A percentile compares a stretch with the other conserved stretches of the same genome.
These are phyloP conservation scores for Microtus oregoni DNA, from an alignment of 2,113 vertebrate species.

Conservation along the genomic window DNA sequence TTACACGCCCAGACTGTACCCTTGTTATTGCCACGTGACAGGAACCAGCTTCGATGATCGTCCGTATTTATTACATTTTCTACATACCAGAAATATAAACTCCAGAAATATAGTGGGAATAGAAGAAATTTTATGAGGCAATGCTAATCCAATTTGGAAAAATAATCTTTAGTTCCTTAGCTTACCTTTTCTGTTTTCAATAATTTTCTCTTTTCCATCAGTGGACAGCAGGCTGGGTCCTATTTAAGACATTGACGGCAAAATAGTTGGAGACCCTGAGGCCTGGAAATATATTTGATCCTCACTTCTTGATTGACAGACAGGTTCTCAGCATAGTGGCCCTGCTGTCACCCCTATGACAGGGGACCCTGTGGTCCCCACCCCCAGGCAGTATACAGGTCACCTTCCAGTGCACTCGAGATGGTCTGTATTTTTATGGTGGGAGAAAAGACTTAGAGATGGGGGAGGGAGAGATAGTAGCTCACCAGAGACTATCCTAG, in stretches of 20 bases:
- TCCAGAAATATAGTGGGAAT: neutral
- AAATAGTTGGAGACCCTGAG: neutral
- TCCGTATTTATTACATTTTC: neutral
- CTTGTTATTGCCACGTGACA: neutral
- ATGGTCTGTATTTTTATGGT: neutral
- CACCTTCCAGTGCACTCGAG: neutral
- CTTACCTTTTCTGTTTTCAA: neutral
- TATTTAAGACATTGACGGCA: neutral
- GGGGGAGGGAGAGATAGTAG: neutral
- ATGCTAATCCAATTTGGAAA: slow-evolving; percentile 9
- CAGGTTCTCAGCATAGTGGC: neutral
- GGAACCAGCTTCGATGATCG: neutral
- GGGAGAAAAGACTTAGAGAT: neutral
- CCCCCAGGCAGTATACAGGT: neutral
- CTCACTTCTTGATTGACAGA: neutral
- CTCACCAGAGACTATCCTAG: neutral
- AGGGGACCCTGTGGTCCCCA: neutral
- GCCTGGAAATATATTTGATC: neutral
- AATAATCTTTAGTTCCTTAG: slow-evolving; percentile 38
- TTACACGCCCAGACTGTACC: neutral
- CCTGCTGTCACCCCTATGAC: neutral
- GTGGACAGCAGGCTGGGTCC: neutral
- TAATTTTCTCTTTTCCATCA: slow-evolving; percentile 19
- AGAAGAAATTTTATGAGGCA: neutral
- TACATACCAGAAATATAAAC: neutral